Conservation (phyloP, 2,113 vertebrate species). For the Pica pica region DNA sequence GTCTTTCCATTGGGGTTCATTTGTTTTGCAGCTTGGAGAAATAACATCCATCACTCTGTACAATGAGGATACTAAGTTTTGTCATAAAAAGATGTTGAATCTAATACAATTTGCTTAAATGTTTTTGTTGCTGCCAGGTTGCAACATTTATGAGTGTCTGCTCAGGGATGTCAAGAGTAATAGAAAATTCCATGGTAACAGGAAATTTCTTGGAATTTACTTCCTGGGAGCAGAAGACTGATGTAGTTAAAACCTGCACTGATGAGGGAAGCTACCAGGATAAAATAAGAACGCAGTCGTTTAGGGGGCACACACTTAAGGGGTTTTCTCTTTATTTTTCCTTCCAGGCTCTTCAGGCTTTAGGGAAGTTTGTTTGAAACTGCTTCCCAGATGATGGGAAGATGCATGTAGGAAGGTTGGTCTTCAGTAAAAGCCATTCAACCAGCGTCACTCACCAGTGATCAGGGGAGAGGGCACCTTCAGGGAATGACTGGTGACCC, state of each 20-base stretch:
- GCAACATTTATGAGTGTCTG: not conserved
- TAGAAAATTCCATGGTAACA: not conserved
- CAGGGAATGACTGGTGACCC: not conserved
- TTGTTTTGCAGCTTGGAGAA: not conserved
- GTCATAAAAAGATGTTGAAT: not conserved
- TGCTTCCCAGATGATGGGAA: not conserved
- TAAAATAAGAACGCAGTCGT: not conserved
- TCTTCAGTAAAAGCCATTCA: not conserved
- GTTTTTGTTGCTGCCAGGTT: not conserved
- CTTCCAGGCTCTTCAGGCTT: not conserved
- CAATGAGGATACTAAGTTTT: not conserved
- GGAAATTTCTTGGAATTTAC: not conserved
- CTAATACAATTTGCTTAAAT: not conserved
- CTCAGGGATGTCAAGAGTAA: not conserved
- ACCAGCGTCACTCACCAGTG: not conserved
- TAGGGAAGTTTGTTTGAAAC: not conserved
- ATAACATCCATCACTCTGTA: not conserved
- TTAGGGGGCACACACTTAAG: not conserved
- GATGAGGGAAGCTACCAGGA: not conserved
- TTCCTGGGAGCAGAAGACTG: not conserved
- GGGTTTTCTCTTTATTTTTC: not conserved
- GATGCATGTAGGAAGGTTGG: not conserved
- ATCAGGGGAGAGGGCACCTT: not conserved
- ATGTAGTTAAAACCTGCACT: not conserved
- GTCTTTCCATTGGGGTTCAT: not conserved